These are phyloP conservation scores for Amphipoea oculea DNA, from an alignment of 2,888 invertebrate genomes.

Conservation along the genomic window DNA sequence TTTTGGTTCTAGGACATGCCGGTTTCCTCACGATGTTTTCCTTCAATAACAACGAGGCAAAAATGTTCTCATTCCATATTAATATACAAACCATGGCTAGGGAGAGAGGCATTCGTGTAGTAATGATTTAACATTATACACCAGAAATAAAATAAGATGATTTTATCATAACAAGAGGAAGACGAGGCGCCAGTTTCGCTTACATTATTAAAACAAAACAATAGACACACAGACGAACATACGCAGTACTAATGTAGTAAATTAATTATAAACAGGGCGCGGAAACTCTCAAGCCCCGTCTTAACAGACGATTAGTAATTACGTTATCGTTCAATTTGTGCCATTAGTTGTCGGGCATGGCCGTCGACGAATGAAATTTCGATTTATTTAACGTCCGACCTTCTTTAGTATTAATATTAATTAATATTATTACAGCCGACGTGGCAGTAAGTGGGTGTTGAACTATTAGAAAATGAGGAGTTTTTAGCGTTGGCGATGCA, in stretches of 20 bases:
- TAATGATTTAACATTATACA: conserved; percentile 55
- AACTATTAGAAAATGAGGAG: conserved; percentile 26
- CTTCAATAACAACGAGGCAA: not conserved
- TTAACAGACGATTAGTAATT: conserved; percentile 71
- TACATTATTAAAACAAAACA: conserved; percentile 74
- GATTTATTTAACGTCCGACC: conserved; percentile 66
- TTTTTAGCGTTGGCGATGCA: not conserved
- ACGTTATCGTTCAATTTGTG: conserved; percentile 74
- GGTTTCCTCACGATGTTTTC: too few relatives aligned
- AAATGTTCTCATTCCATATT: conserved; percentile 27
- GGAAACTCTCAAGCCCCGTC: conserved; percentile 65
- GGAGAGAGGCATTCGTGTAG: conserved; percentile 40
- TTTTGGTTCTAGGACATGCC: too few relatives aligned
- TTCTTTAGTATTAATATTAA: conserved; percentile 64
- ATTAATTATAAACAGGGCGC: conserved; percentile 73
- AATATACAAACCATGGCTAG: conserved; percentile 37
- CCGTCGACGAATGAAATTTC: conserved; percentile 63
- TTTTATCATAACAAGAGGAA: conserved; percentile 67
- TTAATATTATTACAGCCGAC: conserved; percentile 63
- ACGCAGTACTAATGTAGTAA: conserved; percentile 68
- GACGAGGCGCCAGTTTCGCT: conserved; percentile 59
- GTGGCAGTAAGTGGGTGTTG: conserved; percentile 32
- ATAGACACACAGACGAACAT: conserved; percentile 65
- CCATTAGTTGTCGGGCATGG: conserved; percentile 61
- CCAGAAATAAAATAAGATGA: conserved; percentile 65